phyloP scores from a whole-genome alignment of 1,140 invertebrate species.

The Ceratina japonica region DNA sequence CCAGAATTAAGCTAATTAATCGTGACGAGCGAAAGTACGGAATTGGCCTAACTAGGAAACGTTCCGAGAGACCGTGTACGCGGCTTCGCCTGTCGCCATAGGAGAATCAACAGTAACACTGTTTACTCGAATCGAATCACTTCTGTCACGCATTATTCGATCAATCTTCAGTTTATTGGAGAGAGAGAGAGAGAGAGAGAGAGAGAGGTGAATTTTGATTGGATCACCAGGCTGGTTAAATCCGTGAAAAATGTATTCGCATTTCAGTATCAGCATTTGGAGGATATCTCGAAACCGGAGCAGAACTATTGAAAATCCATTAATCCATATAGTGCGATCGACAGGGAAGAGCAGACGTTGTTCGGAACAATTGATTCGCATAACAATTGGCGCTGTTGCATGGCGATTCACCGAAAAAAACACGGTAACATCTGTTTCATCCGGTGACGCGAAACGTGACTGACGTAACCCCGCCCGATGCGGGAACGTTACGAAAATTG shows the following conservation, averaged over 20 bases:
- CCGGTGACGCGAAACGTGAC: slow-evolving; percentile 23
- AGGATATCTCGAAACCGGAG: no score
- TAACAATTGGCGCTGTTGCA: neutral
- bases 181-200: no score
- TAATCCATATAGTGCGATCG: no score
- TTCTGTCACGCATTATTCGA: neutral
- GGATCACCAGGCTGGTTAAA: neutral
- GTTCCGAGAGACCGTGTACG: slow-evolving; percentile 23
- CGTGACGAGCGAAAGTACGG: slow-evolving; percentile 72
- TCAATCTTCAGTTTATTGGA: neutral
- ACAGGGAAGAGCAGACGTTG: neutral
- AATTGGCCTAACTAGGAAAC: slow-evolving; percentile 73
- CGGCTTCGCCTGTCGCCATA: neutral
- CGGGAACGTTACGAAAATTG: slow-evolving; percentile 49
- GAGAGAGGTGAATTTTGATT: no score
- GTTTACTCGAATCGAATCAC: neutral
- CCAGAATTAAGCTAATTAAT: slow-evolving; percentile 78
- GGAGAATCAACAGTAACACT: neutral
- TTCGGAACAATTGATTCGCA: neutral
- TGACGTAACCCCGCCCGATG: slow-evolving; percentile 49
- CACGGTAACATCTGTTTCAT: neutral
- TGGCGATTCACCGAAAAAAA: slow-evolving; percentile 3
- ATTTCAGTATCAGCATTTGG: no score
- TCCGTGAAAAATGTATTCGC: no score
- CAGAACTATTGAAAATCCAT: no score